Conservation (phyloP, 2,888 invertebrate species). For the Ormyrus rosae region DNA sequence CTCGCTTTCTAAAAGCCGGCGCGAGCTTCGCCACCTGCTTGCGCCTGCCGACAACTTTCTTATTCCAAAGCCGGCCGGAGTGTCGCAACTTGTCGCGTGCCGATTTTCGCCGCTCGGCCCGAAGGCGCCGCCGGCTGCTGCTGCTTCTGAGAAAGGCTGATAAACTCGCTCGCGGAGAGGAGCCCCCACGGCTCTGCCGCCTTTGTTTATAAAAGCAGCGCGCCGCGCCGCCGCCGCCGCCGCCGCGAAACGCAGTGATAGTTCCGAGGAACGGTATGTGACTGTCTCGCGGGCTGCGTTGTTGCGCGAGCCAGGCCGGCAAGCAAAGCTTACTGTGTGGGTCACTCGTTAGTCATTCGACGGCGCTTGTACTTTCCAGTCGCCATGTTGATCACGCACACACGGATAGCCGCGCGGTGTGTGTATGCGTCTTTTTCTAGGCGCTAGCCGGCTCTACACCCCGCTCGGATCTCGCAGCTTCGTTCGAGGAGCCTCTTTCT, state of each 20-base stretch:
- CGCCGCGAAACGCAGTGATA: slow-evolving; percentile 59
- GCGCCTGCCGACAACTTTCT: slow-evolving; percentile 44
- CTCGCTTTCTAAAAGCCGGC: slow-evolving; percentile 43
- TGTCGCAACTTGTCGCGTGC: slow-evolving; percentile 15
- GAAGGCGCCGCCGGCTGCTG: too few relatives aligned
- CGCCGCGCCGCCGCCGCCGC: slow-evolving; percentile 44
- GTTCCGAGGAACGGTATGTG: slow-evolving; percentile 65
- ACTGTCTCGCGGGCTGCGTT: slow-evolving; percentile 52
- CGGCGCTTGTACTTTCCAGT: slow-evolving; percentile 68
- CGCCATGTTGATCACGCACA: slow-evolving; percentile 62
- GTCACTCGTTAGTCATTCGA: slow-evolving; percentile 58
- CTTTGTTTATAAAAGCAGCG: slow-evolving; percentile 1
- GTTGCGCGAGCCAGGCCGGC: slow-evolving; percentile 40
- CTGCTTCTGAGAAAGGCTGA: too few relatives aligned
- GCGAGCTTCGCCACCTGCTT: slow-evolving; percentile 29
- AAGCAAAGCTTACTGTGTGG: slow-evolving; percentile 60
- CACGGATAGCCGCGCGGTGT: slow-evolving; percentile 1
- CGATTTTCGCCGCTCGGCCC: too few relatives aligned
- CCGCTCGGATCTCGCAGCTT: too few relatives aligned
- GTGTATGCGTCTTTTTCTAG: too few relatives aligned
- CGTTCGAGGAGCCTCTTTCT: too few relatives aligned
- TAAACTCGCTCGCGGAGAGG: too few relatives aligned
- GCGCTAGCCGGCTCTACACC: too few relatives aligned
- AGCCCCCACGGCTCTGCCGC: neutral
- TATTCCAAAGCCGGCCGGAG: slow-evolving; percentile 30